phyloP scores from a whole-genome alignment of 2,888 invertebrate species.

The Embidobia sp. region DNA sequence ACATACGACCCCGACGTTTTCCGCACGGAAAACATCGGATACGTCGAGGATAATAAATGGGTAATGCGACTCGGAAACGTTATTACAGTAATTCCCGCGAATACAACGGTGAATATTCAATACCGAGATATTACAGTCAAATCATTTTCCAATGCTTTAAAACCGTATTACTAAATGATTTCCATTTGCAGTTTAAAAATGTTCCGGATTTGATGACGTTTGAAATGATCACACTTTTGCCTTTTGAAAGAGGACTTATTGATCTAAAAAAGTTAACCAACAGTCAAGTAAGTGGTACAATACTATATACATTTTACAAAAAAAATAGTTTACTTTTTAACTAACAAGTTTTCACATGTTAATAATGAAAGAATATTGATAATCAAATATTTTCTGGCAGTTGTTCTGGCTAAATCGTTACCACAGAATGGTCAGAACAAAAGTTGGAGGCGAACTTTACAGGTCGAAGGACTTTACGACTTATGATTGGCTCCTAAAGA shows the following conservation, averaged over 20 bases:
- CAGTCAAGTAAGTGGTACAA: constrained; percentile 80
- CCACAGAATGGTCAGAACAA: constrained; percentile 60
- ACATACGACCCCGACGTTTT: constrained; percentile 74
- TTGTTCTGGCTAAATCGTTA: constrained; percentile 69
- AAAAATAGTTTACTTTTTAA: no score
- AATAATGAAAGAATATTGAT: not conserved
- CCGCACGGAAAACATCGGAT: constrained; percentile 82
- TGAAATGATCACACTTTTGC: constrained; percentile 83
- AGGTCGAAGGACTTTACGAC: constrained; percentile 50
- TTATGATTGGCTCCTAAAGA: constrained; percentile 56
- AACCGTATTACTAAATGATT: constrained; percentile 48
- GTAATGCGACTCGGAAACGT: constrained; percentile 83
- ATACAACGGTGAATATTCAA: constrained; percentile 66
- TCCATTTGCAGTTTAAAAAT: constrained; percentile 56
- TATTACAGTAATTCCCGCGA: constrained; percentile 69
- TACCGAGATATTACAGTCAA: not conserved
- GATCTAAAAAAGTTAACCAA: constrained; percentile 80
- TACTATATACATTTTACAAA: no score
- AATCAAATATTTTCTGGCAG: constrained; percentile 50
- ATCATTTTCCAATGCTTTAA: not conserved
- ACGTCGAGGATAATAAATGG: constrained; percentile 83
- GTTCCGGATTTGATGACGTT: constrained; percentile 80
- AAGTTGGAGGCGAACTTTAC: constrained; percentile 64
- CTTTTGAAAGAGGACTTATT: constrained; percentile 82
- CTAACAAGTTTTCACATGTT: no score